Evolutionary conservation across 2,888 invertebrate genomes (phyloP), one percentile per base, ranked within the genome.

Genomic region (Athalia circularis): DNA sequence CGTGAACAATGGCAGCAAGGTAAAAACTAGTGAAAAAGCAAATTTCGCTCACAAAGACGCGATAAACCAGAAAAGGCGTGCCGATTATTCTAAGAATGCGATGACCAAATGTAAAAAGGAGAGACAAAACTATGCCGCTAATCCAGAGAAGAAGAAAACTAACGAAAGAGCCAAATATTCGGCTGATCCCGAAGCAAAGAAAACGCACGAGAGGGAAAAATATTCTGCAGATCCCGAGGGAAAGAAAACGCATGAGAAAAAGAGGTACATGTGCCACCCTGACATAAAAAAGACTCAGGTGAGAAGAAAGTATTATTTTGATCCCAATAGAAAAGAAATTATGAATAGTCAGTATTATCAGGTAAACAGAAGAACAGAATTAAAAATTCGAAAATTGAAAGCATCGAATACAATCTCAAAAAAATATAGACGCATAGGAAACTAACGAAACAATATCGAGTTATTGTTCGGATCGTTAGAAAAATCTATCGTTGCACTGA

Each of bases 401-500:
- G 29, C 29, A 29, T 29, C 52, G 11, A 68, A 54, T 4, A 68
- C 11, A 15, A 68, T 68, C 43, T 13, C 54, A 5, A 52, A 68
- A 4, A 68, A 68, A 29, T 52, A 52, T 43, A 68, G 11, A 54
- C 8, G n/a, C 5, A 52, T 68, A 8, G 11, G 52, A 9, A 54
- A 15, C 8, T 54, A 13, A 15, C 29, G 29, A 7, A 54, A 54
- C 54, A 54, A 11, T 8, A 68, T 68, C 29, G 29, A 2, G 3
- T 5, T 11, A 29, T 48, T 68, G 9, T 54, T 54, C 5, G 52
- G 68, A 68, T 68, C 68, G 4, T 29, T 68, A 48, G 68, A 68
- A 9, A 52, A 13, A n/a, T 68, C 29, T 52, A 15, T 54, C 9
- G 43, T 54, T 52, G 15, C 6, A 7, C 52, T 54, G 54, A 3